Evolutionary conservation across 2,797 vertebrate species (phyloP).

Genomic region (Acanthornis magna): DNA sequence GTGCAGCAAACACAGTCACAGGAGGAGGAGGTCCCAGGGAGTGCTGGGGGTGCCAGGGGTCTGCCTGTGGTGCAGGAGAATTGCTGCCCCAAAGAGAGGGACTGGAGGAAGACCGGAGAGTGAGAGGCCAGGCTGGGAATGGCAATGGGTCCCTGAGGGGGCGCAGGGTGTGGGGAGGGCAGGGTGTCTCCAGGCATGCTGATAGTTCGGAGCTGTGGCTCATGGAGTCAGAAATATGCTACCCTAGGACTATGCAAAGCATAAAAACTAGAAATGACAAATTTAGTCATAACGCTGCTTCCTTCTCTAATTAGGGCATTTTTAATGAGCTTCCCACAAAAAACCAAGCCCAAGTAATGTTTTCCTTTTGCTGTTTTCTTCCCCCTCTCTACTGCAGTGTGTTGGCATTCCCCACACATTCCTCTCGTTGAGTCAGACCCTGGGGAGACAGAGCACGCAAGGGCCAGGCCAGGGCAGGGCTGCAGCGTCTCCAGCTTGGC

Average conservation of each 20-base stretch:
- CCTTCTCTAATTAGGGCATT: background rate
- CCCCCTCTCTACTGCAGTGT: background rate
- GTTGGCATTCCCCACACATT: constrained; percentile 34
- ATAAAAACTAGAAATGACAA: background rate
- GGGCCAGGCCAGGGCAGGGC: background rate
- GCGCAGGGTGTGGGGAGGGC: background rate
- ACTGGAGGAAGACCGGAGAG: background rate
- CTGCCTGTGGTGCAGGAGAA: background rate
- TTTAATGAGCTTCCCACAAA: background rate
- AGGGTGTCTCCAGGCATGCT: background rate
- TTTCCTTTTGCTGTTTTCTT: constrained; percentile 29
- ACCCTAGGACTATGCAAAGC: background rate
- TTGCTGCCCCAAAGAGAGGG: background rate
- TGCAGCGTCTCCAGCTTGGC: background rate
- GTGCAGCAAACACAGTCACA: background rate
- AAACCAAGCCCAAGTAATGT: background rate
- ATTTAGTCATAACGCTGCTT: background rate
- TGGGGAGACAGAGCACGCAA: background rate
- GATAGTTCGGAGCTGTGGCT: background rate
- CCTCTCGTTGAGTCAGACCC: constrained; percentile 22
- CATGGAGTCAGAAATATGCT: accelerated
- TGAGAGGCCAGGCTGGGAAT: too few species aligned
- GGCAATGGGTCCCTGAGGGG: background rate
- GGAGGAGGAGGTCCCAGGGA: background rate
- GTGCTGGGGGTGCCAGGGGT: background rate